These are phyloP conservation scores for Periparus ater DNA, from an alignment of 2,797 vertebrate species.

Conservation along the genomic window DNA sequence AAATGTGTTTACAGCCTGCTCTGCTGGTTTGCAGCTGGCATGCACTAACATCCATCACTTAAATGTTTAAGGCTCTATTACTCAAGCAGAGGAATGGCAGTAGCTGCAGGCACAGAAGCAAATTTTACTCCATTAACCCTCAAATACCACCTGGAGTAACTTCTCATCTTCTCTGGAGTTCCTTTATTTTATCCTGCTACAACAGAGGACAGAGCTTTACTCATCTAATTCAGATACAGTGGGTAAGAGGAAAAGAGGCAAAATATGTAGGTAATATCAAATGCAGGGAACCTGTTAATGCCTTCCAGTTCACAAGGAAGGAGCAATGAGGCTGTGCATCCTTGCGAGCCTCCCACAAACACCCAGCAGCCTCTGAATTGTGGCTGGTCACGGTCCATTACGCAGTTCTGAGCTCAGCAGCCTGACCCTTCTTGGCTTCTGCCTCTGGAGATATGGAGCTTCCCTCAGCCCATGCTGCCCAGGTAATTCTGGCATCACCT, in stretches of 20 bases:
- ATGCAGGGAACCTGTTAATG: not conserved
- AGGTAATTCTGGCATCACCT: not conserved
- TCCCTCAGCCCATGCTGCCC: not conserved
- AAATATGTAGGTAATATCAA: not conserved
- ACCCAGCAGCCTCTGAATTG: not conserved
- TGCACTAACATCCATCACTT: conserved; percentile 46
- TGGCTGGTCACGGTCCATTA: not conserved
- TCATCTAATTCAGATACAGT: not conserved
- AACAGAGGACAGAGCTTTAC: not conserved
- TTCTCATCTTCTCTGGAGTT: not conserved
- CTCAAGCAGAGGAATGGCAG: conserved; percentile 47
- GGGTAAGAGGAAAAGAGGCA: not conserved
- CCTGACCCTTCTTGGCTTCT: not conserved
- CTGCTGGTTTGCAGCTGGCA: conserved; percentile 42
- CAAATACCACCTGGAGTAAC: conserved; percentile 35
- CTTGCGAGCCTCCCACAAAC: not conserved
- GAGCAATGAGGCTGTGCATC: not conserved
- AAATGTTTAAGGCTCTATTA: conserved; percentile 58
- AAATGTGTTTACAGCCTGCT: conserved; percentile 58
- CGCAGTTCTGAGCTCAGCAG: not conserved
- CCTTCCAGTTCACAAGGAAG: not conserved
- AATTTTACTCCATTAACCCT: conserved; percentile 59
- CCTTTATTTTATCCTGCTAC: not conserved
- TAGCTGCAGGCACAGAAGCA: conserved; percentile 50
- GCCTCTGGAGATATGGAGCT: rapidly evolving